Percentiles rank a stretch among this genome's conserved stretches.
phyloP scores from a whole-genome alignment of 2,888 invertebrate genomes.

The Eupithecia subfuscata region DNA sequence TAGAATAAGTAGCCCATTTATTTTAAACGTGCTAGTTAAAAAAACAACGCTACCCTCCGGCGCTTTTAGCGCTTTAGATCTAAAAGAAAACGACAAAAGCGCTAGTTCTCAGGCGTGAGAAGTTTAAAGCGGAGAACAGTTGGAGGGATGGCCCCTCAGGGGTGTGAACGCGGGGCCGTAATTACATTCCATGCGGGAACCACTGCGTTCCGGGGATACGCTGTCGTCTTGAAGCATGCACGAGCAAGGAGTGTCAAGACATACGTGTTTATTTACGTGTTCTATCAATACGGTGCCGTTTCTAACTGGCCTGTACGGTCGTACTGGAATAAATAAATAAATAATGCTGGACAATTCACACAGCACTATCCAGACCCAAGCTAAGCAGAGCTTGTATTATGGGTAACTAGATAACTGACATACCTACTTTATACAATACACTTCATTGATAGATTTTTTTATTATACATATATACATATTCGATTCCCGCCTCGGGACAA shows the following conservation, averaged over 20 bases:
- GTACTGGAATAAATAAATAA: neutral
- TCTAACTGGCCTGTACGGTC: neutral
- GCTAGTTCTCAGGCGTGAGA: constrained; percentile 25
- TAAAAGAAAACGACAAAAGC: constrained; percentile 30
- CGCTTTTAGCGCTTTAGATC: constrained; percentile 21
- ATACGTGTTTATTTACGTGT: neutral
- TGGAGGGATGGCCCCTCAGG: constrained; percentile 36
- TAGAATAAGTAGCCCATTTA: constrained; percentile 3
- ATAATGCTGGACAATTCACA: no score
- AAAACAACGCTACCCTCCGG: neutral
- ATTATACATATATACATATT: no score
- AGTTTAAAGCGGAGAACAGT: constrained; percentile 42
- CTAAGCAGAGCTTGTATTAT: no score
- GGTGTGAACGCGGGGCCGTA: neutral
- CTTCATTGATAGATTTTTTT: no score
- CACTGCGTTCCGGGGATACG: neutral
- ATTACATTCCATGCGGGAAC: neutral
- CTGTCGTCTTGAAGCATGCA: neutral
- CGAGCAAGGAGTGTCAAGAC: neutral
- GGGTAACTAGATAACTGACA: no score
- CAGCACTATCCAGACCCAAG: no score
- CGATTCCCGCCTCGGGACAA: no score
- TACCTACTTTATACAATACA: no score
- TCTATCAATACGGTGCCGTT: neutral
- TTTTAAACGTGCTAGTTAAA: constrained; percentile 8